Evolutionary conservation across 2,888 invertebrate genomes (phyloP).

Genomic region (Drosophila bunnanda): DNA sequence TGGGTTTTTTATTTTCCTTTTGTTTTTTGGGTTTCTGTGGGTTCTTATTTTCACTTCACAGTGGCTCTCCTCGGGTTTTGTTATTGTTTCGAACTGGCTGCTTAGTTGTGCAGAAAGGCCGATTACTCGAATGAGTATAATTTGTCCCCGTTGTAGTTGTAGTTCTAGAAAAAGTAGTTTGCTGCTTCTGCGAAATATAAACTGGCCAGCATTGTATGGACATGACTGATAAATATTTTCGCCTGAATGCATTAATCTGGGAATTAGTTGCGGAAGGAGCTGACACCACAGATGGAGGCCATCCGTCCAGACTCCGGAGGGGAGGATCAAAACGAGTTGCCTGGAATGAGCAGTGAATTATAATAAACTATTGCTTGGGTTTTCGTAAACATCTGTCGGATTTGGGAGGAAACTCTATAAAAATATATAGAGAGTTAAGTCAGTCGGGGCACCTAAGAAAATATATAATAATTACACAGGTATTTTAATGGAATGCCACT

Average conservation of each 20-base stretch:
- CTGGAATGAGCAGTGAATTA: constrained; percentile 3
- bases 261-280: constrained; percentile 32
- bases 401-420: not conserved
- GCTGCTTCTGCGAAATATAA: constrained; percentile 59
- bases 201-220: constrained; percentile 25
- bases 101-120: constrained; percentile 73
- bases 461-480: not conserved
- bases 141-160: constrained; percentile 23
- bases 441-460: not conserved
- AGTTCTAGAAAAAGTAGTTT: constrained; percentile 32
- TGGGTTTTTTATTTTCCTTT: constrained; percentile 25
- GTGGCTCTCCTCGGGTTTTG: constrained; percentile 21
- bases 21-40: constrained; percentile 11
- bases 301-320: constrained; percentile 1
- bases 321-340: constrained; percentile 10
- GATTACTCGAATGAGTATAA: constrained; percentile 58
- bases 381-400: constrained; percentile 11
- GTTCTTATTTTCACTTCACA: constrained; percentile 29
- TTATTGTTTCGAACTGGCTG: constrained; percentile 51
- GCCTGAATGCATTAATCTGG: constrained; percentile 50
- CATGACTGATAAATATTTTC: constrained; percentile 58
- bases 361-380: constrained; percentile 2
- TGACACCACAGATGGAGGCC: constrained; percentile 5
- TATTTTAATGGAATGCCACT: not conserved
- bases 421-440: not conserved